Conservation (phyloP, 2,888 invertebrate genomes). For the Noctua janthe region DNA sequence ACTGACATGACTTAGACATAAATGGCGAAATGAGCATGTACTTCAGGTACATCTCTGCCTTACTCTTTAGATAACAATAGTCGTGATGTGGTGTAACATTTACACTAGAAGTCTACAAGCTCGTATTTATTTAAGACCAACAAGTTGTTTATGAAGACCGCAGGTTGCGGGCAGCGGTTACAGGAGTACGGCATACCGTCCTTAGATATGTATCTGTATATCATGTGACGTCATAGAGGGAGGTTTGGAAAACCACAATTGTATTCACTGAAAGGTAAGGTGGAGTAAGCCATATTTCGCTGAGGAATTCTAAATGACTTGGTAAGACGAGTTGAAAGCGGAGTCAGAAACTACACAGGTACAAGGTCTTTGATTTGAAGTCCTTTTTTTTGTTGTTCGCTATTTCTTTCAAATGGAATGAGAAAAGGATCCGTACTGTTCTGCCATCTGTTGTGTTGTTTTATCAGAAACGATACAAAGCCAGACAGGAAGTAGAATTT, state of each 20-base stretch:
- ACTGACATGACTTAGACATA: background rate
- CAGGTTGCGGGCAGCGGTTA: conserved; percentile 24
- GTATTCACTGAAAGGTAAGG: background rate
- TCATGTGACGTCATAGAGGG: conserved; percentile 22
- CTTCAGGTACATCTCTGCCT: background rate
- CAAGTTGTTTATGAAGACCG: conserved; percentile 52
- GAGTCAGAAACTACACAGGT: background rate
- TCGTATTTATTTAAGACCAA: conserved; percentile 5
- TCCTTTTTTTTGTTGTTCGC: background rate
- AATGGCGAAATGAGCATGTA: background rate
- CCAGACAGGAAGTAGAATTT: background rate
- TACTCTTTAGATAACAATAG: background rate
- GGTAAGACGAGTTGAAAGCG: background rate
- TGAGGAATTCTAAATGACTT: background rate
- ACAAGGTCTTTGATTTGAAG: background rate
- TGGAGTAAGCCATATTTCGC: background rate
- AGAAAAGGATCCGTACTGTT: background rate
- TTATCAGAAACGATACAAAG: background rate
- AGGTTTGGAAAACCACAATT: conserved; percentile 5
- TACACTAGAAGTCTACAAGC: background rate
- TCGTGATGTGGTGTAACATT: background rate
- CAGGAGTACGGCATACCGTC: background rate
- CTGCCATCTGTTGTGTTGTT: background rate
- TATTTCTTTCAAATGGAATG: background rate
- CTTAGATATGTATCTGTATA: conserved; percentile 40